Percentiles rank a stretch among this genome's conserved stretches.
phyloP scores from a whole-genome alignment of 1,140 invertebrate species.

The Drosophila azteca region DNA sequence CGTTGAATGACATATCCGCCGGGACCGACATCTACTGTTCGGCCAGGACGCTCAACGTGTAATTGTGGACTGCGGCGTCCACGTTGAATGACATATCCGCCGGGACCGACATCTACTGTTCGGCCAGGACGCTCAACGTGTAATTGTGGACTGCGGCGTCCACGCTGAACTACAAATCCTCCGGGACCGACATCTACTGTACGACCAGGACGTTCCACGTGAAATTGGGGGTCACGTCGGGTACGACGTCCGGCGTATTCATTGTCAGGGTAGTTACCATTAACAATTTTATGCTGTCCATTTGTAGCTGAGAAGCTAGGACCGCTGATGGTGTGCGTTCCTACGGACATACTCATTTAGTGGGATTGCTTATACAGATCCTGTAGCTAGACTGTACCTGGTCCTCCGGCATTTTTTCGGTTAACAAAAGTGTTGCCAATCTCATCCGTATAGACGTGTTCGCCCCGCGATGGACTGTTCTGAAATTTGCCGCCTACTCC shows the following conservation, averaged over 20 bases:
- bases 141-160: slow-evolving; percentile 40
- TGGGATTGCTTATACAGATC: not conserved
- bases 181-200: slow-evolving; percentile 14
- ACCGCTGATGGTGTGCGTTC: slow-evolving; percentile 40
- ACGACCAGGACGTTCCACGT: slow-evolving; percentile 18
- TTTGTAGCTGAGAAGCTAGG: slow-evolving; percentile 34
- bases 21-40: slow-evolving; percentile 14
- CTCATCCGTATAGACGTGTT: slow-evolving; percentile 53
- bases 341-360: slow-evolving; percentile 5
- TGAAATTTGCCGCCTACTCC: slow-evolving; percentile 50
- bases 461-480: slow-evolving; percentile 13
- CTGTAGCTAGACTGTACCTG: slow-evolving; percentile 11
- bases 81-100: slow-evolving; percentile 27
- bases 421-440: slow-evolving; percentile 50
- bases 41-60: slow-evolving; percentile 23
- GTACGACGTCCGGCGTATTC: slow-evolving; percentile 7
- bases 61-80: slow-evolving; percentile 11
- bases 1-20: slow-evolving; percentile 33
- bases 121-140: slow-evolving; percentile 26
- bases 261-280: not conserved
- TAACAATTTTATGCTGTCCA: slow-evolving; percentile 1
- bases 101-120: slow-evolving; percentile 24
- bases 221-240: slow-evolving; percentile 14
- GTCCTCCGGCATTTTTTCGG: slow-evolving; percentile 20
- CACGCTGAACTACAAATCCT: slow-evolving; percentile 15